Conservation (phyloP, 2,797 vertebrate species). For the Sebastes diaconus region DNA sequence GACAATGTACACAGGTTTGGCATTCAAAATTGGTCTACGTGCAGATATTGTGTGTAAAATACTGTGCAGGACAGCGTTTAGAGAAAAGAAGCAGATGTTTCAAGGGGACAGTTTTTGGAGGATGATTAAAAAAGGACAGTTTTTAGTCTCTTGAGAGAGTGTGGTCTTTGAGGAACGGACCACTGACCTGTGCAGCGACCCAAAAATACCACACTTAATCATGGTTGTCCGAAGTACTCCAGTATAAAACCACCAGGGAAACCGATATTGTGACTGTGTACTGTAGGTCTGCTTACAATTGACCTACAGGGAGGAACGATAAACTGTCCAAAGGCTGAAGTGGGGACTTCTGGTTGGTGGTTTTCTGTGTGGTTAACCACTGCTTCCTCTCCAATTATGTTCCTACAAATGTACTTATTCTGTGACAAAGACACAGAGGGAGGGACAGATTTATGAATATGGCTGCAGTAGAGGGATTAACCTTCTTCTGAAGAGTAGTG, state of each 20-base stretch:
- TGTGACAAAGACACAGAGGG: conserved; percentile 8
- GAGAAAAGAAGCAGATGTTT: conserved; percentile 12
- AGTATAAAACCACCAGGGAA: conserved; percentile 64
- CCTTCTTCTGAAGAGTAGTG: neutral
- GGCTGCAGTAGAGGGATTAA: neutral
- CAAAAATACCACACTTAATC: conserved; percentile 60
- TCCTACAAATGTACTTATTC: conserved; percentile 34
- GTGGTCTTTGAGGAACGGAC: conserved; percentile 39
- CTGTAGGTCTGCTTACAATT: conserved; percentile 18
- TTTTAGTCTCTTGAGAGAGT: conserved; percentile 18
- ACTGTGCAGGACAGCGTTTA: neutral
- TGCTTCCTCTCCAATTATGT: conserved; percentile 40
- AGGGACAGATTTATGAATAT: neutral
- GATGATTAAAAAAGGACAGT: neutral
- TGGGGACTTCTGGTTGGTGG: conserved; percentile 28
- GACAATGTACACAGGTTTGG: neutral
- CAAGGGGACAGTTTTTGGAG: neutral
- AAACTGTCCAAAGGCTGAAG: conserved; percentile 22
- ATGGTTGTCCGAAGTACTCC: conserved; percentile 56
- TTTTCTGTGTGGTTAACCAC: conserved; percentile 47
- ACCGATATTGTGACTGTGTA: conserved; percentile 39
- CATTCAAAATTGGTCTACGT: neutral
- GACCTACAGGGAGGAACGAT: conserved; percentile 10
- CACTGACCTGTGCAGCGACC: conserved; percentile 52
- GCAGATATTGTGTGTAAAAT: conserved; percentile 10